A percentile compares a stretch with the other conserved stretches of the same genome.
These are phyloP conservation scores for Cynopterus brachyotis DNA, from an alignment of 2,113 vertebrate genomes.

Conservation along the genomic window DNA sequence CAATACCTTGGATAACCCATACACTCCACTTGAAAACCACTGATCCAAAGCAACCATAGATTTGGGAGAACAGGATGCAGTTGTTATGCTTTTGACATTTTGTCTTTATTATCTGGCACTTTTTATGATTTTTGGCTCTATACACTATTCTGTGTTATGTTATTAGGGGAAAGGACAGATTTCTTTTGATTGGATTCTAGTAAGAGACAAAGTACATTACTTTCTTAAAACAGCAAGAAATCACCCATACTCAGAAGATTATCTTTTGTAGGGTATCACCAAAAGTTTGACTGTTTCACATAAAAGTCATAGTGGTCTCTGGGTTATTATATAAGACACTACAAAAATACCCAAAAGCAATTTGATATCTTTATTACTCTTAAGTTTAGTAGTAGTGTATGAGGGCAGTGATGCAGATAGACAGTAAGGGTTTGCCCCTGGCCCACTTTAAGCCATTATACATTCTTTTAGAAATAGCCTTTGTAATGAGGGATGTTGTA, in stretches of 20 bases:
- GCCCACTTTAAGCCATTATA: not conserved
- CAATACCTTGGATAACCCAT: not conserved
- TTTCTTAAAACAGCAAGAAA: not conserved
- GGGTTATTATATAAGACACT: not conserved
- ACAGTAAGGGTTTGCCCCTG: not conserved
- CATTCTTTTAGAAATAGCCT: not conserved
- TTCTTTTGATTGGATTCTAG: constrained; percentile 28
- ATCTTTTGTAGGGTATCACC: not conserved
- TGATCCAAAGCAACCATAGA: not conserved
- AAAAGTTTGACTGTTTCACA: constrained; percentile 1
- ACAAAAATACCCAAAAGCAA: not conserved
- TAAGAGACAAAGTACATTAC: not conserved
- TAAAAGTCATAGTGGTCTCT: not conserved
- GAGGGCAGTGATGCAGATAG: not conserved
- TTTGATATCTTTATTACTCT: constrained; percentile 5
- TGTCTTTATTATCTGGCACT: constrained; percentile 19
- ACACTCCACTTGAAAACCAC: not conserved
- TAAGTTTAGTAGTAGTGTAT: not conserved
- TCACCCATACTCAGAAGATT: not conserved
- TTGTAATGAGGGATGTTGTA: not conserved
- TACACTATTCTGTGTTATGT: not conserved
- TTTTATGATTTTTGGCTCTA: not conserved
- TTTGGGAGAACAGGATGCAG: not conserved
- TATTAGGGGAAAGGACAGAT: not conserved
- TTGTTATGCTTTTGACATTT: constrained; percentile 33